Evolutionary conservation across 2,113 vertebrate species (phyloP).

Genomic region (Psephotus haematonotus): DNA sequence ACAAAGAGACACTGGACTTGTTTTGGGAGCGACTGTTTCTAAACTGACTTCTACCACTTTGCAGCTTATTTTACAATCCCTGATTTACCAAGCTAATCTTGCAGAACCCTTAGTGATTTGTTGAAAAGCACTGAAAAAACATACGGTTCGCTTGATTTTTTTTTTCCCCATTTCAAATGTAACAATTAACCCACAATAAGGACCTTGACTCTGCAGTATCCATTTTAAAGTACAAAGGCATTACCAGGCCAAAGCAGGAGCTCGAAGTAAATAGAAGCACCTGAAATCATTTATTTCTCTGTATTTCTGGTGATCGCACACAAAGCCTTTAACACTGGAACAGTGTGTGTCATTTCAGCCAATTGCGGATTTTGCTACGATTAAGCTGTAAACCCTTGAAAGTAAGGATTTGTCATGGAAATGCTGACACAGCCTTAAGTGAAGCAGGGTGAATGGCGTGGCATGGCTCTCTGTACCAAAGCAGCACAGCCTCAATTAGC

Average conservation of each 20-base stretch:
- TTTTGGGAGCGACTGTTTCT: not conserved
- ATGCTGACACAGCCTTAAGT: conserved; percentile 37
- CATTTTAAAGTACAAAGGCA: conserved; percentile 5
- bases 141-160: not conserved
- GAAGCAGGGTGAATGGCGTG: not conserved
- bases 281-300: conserved; percentile 45
- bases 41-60: not conserved
- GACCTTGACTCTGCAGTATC: not conserved
- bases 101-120: not conserved
- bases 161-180: not conserved
- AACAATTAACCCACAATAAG: not conserved
- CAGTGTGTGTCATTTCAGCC: not conserved
- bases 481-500: not conserved
- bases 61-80: not conserved
- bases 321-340: conserved; percentile 1
- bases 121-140: not conserved
- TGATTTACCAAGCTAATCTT: not conserved
- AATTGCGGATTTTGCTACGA: conserved; percentile 12
- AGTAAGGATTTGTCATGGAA: conserved; percentile 60
- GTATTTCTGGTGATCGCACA: not conserved
- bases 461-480: not conserved
- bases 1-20: not conserved
- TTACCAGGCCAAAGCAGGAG: not conserved
- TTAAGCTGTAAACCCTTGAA: conserved; percentile 52
- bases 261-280: conserved; percentile 2